Evolutionary conservation across 2,797 vertebrate species (phyloP).

Genomic region (Dipus sagitta): DNA sequence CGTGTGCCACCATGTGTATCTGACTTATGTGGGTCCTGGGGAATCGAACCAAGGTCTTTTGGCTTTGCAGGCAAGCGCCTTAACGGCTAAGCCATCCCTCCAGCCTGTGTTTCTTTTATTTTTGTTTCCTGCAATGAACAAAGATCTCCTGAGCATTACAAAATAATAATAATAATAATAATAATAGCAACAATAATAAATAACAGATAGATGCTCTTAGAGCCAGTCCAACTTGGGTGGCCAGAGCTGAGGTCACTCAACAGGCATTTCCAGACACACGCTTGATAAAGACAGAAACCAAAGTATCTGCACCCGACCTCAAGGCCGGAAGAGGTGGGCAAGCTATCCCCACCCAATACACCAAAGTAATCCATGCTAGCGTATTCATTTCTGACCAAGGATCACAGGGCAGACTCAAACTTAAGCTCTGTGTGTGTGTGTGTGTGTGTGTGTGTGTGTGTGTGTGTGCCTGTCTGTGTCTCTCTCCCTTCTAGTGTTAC

Average conservation of each 20-base stretch:
- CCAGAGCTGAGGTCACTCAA: not conserved
- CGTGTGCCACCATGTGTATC: too few species aligned
- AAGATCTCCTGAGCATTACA: not conserved
- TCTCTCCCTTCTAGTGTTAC: not conserved
- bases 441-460: too few species aligned
- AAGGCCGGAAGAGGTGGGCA: not conserved
- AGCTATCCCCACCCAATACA: not conserved
- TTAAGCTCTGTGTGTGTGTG: not conserved
- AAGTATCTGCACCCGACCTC: not conserved
- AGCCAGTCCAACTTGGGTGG: not conserved
- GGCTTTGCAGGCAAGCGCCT: too few species aligned
- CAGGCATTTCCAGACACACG: not conserved
- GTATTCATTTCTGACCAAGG: slow-evolving; percentile 37
- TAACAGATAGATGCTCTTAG: not conserved
- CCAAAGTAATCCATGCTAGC: not conserved
- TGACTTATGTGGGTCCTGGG: too few species aligned
- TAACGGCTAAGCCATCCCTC: too few species aligned
- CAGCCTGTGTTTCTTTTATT: slow-evolving; percentile 3
- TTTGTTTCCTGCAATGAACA: slow-evolving; percentile 15
- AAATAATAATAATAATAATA: not conserved
- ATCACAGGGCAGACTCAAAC: not conserved
- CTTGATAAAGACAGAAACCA: not conserved
- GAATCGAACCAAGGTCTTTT: too few species aligned
- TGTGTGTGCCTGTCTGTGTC: too few species aligned
- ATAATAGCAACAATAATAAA: not conserved